Percentiles rank a stretch among this genome's conserved stretches.
Evolutionary conservation across 2,888 invertebrate genomes (phyloP).

Genomic region (Athetis lepigone): DNA sequence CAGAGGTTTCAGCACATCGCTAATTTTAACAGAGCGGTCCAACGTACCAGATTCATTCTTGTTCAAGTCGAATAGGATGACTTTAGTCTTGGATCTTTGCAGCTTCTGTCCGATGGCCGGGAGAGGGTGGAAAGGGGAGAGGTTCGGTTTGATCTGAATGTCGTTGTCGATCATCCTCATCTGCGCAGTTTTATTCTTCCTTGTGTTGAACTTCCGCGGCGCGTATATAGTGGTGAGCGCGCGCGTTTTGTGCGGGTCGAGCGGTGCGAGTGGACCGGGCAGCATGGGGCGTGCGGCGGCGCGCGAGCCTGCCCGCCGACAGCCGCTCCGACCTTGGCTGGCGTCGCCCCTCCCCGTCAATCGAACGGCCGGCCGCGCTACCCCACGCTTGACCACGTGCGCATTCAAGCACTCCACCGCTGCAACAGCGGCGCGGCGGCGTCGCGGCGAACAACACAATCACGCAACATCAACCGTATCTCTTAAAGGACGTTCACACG

Average conservation of each 20-base stretch:
- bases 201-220: slow-evolving; percentile 82
- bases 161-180: slow-evolving; percentile 86
- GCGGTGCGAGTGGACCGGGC: slow-evolving; percentile 83
- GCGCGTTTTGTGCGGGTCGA: slow-evolving; percentile 83
- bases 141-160: slow-evolving; percentile 76
- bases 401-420: slow-evolving; percentile 38
- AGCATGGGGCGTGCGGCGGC: slow-evolving; percentile 82
- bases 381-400: slow-evolving; percentile 53
- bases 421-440: slow-evolving; percentile 18
- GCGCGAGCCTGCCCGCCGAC: slow-evolving; percentile 81
- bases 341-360: slow-evolving; percentile 65
- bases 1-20: slow-evolving; percentile 83
- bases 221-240: slow-evolving; percentile 87
- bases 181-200: slow-evolving; percentile 83
- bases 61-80: slow-evolving; percentile 83
- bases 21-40: slow-evolving; percentile 73
- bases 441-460: slow-evolving; percentile 3
- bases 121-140: slow-evolving; percentile 87
- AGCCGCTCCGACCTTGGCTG: slow-evolving; percentile 80
- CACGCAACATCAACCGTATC: slow-evolving; percentile 25
- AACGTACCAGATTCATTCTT: slow-evolving; percentile 64
- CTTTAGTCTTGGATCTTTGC: slow-evolving; percentile 80
- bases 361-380: slow-evolving; percentile 63
- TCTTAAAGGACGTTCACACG: neutral
- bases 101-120: slow-evolving; percentile 86